Evolutionary conservation across 2,113 vertebrate genomes (phyloP), one percentile per base, ranked within the genome.

Genomic region (Tachysurus vachellii): DNA sequence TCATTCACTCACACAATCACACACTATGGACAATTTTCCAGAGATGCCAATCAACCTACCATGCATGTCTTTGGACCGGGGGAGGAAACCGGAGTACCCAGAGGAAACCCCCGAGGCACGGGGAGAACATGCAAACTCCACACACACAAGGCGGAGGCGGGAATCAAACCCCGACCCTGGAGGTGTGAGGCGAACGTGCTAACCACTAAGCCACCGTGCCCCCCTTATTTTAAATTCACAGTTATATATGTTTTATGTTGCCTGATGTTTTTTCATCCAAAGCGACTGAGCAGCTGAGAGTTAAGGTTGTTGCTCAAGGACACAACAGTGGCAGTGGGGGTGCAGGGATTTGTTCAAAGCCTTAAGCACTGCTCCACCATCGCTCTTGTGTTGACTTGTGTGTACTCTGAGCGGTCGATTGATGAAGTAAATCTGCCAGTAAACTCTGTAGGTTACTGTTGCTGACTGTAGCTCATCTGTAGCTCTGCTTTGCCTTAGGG

Each of bases 291-390:
- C 11, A 14, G 21, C 14, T 76, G 73, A 53, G 44, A 50, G 42
- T 21, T 44, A 73, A 73, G 42, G 42, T 44, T 73, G 21, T 50
- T 76, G 44, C 47, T 76, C 44, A 76, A 76, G 44, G 73, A 76
- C 47, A 76, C 44, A 76, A 26, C 44, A 50, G 44, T 26, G 71
- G 44, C 71, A 50, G 73, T n/a, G 21, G 12, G 21, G 19, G 73
- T 50, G 47, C 73, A 16, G 73, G 73, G 73, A 76, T 53, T 50
- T 76, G 73, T 23, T 50, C 23, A 76, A 76, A 76, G 11, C 73
- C 73, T 50, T 76, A n/a, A 76, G 73, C 44, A 7, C 47, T 50
- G 73, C 50, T 21, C 73, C 23, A n/a, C 44, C 23, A 50, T 11
- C 50, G 73, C 23, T 14, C 12, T 76, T 76, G 26, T 50, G 44